These are phyloP conservation scores for Drosophila yakuba DNA, from an alignment of 1,140 invertebrate genomes.

Conservation along the genomic window DNA sequence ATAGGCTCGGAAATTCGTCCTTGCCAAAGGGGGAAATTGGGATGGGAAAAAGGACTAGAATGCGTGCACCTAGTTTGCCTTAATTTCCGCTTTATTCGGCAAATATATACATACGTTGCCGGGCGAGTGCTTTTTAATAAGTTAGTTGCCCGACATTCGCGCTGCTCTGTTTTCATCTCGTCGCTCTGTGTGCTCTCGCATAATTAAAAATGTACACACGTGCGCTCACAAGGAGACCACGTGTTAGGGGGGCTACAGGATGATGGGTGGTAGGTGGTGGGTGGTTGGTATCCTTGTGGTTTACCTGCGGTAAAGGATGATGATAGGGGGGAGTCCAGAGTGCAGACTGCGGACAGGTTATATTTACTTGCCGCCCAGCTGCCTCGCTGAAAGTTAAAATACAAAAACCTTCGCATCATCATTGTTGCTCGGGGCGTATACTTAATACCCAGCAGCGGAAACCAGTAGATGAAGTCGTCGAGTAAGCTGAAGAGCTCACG, in stretches of 20 bases:
- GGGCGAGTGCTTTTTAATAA: conserved; percentile 69
- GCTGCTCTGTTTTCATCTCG: conserved; percentile 38
- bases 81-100: conserved; percentile 58
- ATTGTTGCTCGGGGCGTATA: conserved; percentile 19
- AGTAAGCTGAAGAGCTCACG: neutral
- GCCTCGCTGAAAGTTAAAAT: conserved; percentile 15
- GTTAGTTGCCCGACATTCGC: conserved; percentile 65
- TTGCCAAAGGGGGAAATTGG: neutral
- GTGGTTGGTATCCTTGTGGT: too few relatives aligned
- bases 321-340: neutral
- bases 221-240: conserved; percentile 34
- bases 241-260: conserved; percentile 2
- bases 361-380: conserved; percentile 24
- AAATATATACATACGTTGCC: conserved; percentile 63
- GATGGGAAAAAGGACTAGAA: neutral
- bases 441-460: conserved; percentile 3
- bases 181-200: conserved; percentile 52
- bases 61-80: conserved; percentile 28
- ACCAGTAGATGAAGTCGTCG: neutral
- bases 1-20: conserved; percentile 1
- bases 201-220: conserved; percentile 80
- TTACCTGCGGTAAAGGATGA: conserved; percentile 5
- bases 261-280: neutral
- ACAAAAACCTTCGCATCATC: conserved; percentile 16
- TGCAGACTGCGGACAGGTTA: neutral